Base-by-base conservation (phyloP, 2,888 invertebrate species). In the Eilema griseolum region DNA sequence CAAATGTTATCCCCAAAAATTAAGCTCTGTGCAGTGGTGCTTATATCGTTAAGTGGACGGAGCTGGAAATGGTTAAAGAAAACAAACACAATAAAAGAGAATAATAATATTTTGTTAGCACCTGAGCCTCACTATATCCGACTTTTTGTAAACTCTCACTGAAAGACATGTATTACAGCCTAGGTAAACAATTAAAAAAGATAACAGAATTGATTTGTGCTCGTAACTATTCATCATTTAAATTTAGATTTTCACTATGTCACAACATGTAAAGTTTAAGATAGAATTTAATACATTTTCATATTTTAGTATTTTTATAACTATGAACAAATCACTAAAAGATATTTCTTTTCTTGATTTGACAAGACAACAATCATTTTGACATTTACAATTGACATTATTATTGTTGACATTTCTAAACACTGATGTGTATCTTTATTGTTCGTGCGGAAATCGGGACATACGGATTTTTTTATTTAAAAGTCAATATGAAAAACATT, bases 51-150 rank as follows among this genome's bases (percentile, higher is more conserved):
- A 46, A 20, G 46, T 20, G 20, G 20, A 46, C 46, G 46, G 46
- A 20, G 20, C 16, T 20, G 4, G 14, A 41, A 41, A 41, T 41
- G 41, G 41, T 41, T 41, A 4, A n/a, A 56, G 16, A n/a, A 63
- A 63, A 57, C 10, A 28, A n/a, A 28, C 12, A 68, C 20, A 23
- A 52, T 52, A n/a, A 52, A 52, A 52, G 8, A 52, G 10, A 52
- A 37, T 1, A 12, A 12, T 5, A 12, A 57, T n/a, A 37, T 28
- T 46, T n/a, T 4, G n/a, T 12, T 67, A 76, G 83, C 87, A 96
- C 96, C 96, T 95, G 76, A 96, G 90, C 84, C 93, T 95, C 72
- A 95, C 80, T 77, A 96, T 92, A 89, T 96, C 96, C 77, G 95
- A 91, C 88, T 96, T 96, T 70, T 93, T 96, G 83, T 96, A 96